A percentile compares a stretch with the other conserved stretches of the same genome.
Evolutionary conservation across 2,888 invertebrate species (phyloP).

Genomic region (Rhamnusium bicolor): DNA sequence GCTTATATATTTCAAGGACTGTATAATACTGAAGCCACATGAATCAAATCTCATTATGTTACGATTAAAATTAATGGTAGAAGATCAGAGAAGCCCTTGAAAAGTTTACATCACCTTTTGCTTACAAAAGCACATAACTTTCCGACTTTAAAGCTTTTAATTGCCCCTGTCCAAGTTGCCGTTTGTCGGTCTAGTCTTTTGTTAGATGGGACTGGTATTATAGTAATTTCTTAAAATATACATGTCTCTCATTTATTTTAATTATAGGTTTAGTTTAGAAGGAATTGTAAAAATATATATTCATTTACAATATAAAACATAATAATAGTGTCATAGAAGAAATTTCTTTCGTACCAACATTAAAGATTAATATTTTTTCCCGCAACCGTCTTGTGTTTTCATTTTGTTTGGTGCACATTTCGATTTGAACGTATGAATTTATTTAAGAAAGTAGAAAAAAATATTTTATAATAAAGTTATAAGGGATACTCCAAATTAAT

Average conservation of each 20-base stretch:
- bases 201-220: not conserved
- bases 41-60: slow-evolving; percentile 46
- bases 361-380: too few relatives aligned
- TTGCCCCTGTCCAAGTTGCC: slow-evolving; percentile 24
- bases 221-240: not conserved
- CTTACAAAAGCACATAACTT: slow-evolving; percentile 18
- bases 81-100: slow-evolving; percentile 40
- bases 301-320: not conserved
- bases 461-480: too few relatives aligned
- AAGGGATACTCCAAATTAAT: too few relatives aligned
- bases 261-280: slow-evolving; percentile 1
- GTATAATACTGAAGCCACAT: slow-evolving; percentile 46
- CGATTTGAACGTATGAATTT: too few relatives aligned
- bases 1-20: slow-evolving; percentile 27
- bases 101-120: slow-evolving; percentile 32
- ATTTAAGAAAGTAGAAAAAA: too few relatives aligned
- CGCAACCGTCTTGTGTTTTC: too few relatives aligned
- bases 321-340: not conserved
- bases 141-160: slow-evolving; percentile 20
- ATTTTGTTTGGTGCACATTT: too few relatives aligned
- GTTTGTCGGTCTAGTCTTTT: slow-evolving; percentile 23
- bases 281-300: not conserved
- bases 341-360: not conserved
- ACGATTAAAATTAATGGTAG: slow-evolving; percentile 39
- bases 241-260: not conserved